These are phyloP conservation scores for Tetragonula clypearis DNA, from an alignment of 1,140 invertebrate genomes.

Conservation along the genomic window DNA sequence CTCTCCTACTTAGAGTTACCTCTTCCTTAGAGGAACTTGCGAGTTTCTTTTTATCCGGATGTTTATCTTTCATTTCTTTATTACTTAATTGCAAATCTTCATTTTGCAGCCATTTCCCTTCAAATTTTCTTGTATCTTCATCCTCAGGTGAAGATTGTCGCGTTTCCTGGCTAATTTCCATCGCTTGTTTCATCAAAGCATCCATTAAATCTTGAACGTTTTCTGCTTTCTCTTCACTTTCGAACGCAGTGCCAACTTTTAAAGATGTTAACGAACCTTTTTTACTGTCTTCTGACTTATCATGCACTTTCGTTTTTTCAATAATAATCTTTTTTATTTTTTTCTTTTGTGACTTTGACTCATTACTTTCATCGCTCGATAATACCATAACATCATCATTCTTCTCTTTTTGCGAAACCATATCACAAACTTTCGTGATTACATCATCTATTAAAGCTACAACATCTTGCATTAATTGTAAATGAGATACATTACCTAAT, in stretches of 20 bases:
- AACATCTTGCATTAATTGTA: slow-evolving; percentile 80
- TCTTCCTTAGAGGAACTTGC: slow-evolving; percentile 62
- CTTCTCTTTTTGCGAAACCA: slow-evolving; percentile 62
- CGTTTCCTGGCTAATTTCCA: slow-evolving; percentile 72
- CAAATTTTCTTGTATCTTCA: slow-evolving; percentile 70
- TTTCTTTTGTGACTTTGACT: slow-evolving; percentile 55
- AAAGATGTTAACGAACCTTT: slow-evolving; percentile 13
- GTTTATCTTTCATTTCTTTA: slow-evolving; percentile 69
- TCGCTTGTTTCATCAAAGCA: slow-evolving; percentile 80
- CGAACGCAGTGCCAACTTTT: slow-evolving; percentile 6
- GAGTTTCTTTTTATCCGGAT: slow-evolving; percentile 69
- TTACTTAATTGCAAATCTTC: slow-evolving; percentile 62
- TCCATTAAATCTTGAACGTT: slow-evolving; percentile 81
- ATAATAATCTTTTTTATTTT: slow-evolving; percentile 21
- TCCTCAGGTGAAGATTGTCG: slow-evolving; percentile 66
- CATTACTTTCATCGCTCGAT: slow-evolving; percentile 77
- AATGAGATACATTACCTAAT: slow-evolving; percentile 73
- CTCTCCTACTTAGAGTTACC: slow-evolving; percentile 72
- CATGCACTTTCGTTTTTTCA: slow-evolving; percentile 31
- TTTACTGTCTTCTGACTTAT: slow-evolving; percentile 35
- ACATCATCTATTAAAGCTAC: slow-evolving; percentile 78
- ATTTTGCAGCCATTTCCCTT: slow-evolving; percentile 73
- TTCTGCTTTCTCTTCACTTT: slow-evolving; percentile 59
- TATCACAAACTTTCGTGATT: slow-evolving; percentile 78
- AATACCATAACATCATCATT: slow-evolving; percentile 73